Base-by-base conservation (phyloP, 2,888 invertebrate genomes). In the Drosophila colorata region DNA sequence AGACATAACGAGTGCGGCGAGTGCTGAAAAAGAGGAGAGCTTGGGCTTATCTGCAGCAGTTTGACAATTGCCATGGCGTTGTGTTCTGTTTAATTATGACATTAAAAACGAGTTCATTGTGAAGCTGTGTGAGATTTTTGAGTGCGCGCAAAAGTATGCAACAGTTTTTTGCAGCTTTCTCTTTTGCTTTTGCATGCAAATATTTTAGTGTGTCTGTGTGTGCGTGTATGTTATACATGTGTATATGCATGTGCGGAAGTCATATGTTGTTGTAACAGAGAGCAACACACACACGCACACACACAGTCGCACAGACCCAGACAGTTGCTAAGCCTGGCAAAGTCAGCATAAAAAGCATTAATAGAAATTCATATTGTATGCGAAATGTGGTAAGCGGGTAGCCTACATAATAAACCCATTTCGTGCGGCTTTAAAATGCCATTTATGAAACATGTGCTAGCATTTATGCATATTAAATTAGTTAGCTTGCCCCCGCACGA, bases 361-460 rank as follows among this genome's bases (percentile, higher is more conserved):
- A 78, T 78, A 75, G 79, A 69, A 68, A 87, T 87, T 80, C 74
- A 80, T 77, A 85, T 71, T 79, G 77, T 65, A 79, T 80, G 58
- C 56, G 60, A 70, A 75, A 59, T 75, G 80, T 49, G 63, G 40
- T 37, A n/a, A 56, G 55, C 31, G 59, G 47, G 66, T 14, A 52
- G 55, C 55, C 61, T 67, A 65, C 81, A 83, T 88, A 83, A 83
- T 83, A 87, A 83, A 83, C 85, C 81, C 87, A 88, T 83, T 87
- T 84, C 38, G 81, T 66, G 69, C 59, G 69, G 89, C 88, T 88
- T 83, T 88, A 88, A 87, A 88, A 80, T 84, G 81, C 87, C 89
- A 80, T 84, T 88, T 88, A 84, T 83, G 87, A 88, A 88, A 87
- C 83, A 83, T 83, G 83, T 88, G 89, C 87, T 81, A 78, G 83